phyloP scores from a whole-genome alignment of 2,113 vertebrate species.

The Triplophysa siluroides region DNA sequence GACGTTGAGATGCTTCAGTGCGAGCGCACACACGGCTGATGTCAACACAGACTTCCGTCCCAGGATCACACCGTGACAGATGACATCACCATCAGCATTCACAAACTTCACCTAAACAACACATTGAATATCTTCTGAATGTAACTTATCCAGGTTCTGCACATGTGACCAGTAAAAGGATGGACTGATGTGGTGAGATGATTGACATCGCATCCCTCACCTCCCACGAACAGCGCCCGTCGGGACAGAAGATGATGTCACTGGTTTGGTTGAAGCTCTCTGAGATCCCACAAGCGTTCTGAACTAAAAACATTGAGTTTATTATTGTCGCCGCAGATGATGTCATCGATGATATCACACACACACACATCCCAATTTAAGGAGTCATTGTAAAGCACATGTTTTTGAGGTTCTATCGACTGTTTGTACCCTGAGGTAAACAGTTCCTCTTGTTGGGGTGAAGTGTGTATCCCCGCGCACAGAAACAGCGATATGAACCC shows the following conservation, averaged over 20 bases:
- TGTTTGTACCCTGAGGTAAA: constrained; percentile 71
- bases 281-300: constrained; percentile 67
- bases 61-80: constrained; percentile 82
- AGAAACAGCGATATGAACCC: constrained; percentile 76
- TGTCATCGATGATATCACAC: too few species aligned
- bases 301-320: constrained; percentile 55
- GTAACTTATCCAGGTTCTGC: background rate
- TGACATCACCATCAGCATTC: constrained; percentile 60
- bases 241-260: constrained; percentile 36
- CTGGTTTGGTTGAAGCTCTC: background rate
- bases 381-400: too few species aligned
- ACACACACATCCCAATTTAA: too few species aligned
- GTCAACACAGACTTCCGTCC: constrained; percentile 78
- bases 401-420: too few species aligned
- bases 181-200: background rate
- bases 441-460: constrained; percentile 77
- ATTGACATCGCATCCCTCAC: constrained; percentile 62
- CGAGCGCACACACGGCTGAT: constrained; percentile 75
- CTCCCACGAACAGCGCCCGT: constrained; percentile 85
- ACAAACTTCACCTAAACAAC: constrained; percentile 76
- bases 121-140: background rate
- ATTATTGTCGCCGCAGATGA: background rate
- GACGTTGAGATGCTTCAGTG: constrained; percentile 56
- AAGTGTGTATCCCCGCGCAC: constrained; percentile 78
- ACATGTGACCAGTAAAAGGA: background rate